Evolutionary conservation across 1,140 invertebrate genomes (phyloP).

Genomic region (Triops longicaudatus): DNA sequence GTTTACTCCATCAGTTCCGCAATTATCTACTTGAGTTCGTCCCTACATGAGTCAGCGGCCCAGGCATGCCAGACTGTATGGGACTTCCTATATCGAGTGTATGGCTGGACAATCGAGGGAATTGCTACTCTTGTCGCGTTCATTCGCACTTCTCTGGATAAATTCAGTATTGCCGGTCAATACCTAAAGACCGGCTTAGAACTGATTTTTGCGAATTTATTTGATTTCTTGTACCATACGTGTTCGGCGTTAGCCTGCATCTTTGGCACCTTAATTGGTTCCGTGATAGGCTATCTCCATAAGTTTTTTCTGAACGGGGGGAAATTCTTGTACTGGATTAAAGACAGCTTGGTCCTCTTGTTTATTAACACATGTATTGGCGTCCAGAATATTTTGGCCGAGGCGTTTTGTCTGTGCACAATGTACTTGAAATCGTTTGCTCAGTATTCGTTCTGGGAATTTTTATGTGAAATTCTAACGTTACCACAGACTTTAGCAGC

Average conservation of each 20-base stretch:
- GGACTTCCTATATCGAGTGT: neutral
- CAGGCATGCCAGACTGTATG: neutral
- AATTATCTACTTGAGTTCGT: neutral
- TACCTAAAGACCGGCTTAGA: neutral
- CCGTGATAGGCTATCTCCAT: neutral
- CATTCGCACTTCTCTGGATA: neutral
- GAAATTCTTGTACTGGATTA: neutral
- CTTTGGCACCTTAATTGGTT: neutral
- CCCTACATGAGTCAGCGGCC: neutral
- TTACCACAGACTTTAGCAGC: neutral
- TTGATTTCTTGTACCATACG: neutral
- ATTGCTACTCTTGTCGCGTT: neutral
- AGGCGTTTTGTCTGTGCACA: neutral
- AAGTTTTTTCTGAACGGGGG: neutral
- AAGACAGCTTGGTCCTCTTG: neutral
- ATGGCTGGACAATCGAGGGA: neutral
- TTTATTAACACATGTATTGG: neutral
- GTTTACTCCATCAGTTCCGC: neutral
- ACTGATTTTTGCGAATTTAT: neutral
- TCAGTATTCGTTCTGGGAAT: neutral
- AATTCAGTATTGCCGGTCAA: neutral
- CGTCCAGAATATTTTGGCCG: neutral
- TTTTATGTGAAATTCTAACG: neutral
- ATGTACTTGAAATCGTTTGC: neutral
- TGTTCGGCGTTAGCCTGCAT: neutral